Evolutionary conservation across 2,888 invertebrate genomes (phyloP), one percentile per base, ranked within the genome.

Genomic region (Gryllus longicercus): DNA sequence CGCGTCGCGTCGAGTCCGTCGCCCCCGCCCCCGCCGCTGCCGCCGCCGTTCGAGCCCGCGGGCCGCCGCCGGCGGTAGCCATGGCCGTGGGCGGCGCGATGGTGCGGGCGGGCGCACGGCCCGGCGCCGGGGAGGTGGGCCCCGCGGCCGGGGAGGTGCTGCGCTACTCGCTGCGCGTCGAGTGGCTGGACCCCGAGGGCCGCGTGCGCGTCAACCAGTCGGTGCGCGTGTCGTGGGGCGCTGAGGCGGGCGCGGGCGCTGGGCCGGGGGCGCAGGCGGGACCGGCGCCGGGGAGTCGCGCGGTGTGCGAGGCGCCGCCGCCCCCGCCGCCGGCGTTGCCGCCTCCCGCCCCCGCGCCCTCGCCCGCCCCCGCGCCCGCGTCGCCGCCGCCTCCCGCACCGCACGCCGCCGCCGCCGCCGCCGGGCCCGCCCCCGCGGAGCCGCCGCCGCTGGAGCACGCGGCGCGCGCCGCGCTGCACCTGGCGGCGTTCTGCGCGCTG

Each of bases 331-430:
- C 11, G 38, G n/a, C 25, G 51, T 2, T 38, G 11, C 10, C 79
- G 14, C 63, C 74, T 18, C 84, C 85, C 85, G 85, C 86, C 86
- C 86, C 85, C 86, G 86, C 86, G 86, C 85, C 85, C 84, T 84
- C 83, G 83, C 84, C 84, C 84, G 84, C 83, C 83, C 81, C 83
- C 82, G 83, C 84, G 84, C 84, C 85, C 84, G 84, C 84, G 84
- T 84, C 85, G 84, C 84, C 85, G 84, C 84, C 84, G 84, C 84
- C 85, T 85, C 25, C n/a, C 25, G 11, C 23, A 38, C 16, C 23
- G 74, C 21, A 16, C n/a, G 11, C 21, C 74, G 25, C 4, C 75
- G 16, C 23, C 14, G 38, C 23, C 75, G 11, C 21, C 25, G 75
- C 2, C 25, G 75, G 77, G 75, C 75, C 14, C 3, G 75, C 75